Percentiles rank a stretch among this genome's conserved stretches.
Conservation (phyloP, 64 coral and sea anemone species). For the Actinia equina region DNA sequence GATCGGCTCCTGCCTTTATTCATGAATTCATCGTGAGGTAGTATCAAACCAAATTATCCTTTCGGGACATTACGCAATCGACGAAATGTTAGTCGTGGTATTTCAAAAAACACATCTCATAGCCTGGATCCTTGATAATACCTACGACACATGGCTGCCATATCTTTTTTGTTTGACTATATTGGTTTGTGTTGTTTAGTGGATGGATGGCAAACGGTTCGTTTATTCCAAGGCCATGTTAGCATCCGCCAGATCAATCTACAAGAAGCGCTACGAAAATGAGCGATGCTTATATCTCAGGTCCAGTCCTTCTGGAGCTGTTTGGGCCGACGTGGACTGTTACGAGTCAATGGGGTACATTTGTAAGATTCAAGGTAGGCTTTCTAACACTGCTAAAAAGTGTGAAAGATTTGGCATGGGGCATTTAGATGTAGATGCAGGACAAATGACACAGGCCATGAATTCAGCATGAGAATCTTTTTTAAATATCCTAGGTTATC, state of each 20-base stretch:
- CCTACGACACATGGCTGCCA: no score
- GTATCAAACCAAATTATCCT: no score
- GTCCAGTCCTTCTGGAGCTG: conserved; percentile 18
- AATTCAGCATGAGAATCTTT: not conserved
- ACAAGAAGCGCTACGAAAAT: conserved; percentile 9
- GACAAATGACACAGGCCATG: no score
- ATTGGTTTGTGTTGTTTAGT: not conserved
- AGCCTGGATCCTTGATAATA: no score
- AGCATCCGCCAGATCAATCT: not conserved
- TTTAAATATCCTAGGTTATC: conserved; percentile 38
- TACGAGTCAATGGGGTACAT: conserved; percentile 45
- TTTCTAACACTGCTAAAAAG: no score
- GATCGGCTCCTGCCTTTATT: no score
- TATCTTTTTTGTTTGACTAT: not conserved
- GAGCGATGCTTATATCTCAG: conserved; percentile 28
- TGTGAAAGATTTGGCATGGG: no score
- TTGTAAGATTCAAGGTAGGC: conserved; percentile 48
- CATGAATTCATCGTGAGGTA: no score
- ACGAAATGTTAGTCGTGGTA: no score
- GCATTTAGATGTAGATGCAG: no score
- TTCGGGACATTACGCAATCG: no score
- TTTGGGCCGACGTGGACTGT: conserved; percentile 43
- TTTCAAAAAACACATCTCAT: no score
- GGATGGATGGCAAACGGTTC: not conserved
- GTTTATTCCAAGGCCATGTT: not conserved